These are phyloP conservation scores for Helicoverpa assulta DNA, from an alignment of 2,888 invertebrate species.

Conservation along the genomic window DNA sequence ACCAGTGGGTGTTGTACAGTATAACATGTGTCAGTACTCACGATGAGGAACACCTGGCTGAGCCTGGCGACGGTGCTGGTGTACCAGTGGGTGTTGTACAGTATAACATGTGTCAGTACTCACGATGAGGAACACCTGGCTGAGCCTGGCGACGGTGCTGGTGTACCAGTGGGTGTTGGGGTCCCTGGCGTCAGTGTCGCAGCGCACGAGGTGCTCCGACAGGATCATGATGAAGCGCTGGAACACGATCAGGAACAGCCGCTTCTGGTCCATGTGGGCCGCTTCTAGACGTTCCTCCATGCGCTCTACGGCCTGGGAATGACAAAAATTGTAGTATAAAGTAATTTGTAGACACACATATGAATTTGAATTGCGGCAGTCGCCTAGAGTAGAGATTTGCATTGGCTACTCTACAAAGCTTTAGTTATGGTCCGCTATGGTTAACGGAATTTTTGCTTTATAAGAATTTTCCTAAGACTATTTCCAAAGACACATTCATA, in stretches of 20 bases:
- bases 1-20: too few relatives aligned
- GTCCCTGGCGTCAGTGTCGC: conserved; percentile 98
- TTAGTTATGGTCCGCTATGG: too few relatives aligned
- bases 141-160: conserved; percentile 98
- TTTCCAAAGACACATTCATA: too few relatives aligned
- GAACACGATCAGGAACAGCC: conserved; percentile 98
- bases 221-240: conserved; percentile 99
- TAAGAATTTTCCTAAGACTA: too few relatives aligned
- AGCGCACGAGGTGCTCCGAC: conserved; percentile 97
- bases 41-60: conserved; percentile 98
- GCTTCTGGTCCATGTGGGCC: conserved; percentile 98
- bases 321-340: neutral
- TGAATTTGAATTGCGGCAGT: too few relatives aligned
- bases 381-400: too few relatives aligned
- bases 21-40: too few relatives aligned
- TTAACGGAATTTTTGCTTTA: too few relatives aligned
- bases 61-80: conserved; percentile 98
- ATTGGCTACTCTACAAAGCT: too few relatives aligned
- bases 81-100: conserved; percentile 98
- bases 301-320: conserved; percentile 94
- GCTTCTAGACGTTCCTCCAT: conserved; percentile 98
- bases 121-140: conserved; percentile 98
- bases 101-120: too few relatives aligned
- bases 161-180: conserved; percentile 98
- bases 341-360: too few relatives aligned